Evolutionary conservation across 2,113 vertebrate genomes (phyloP), one percentile per base, ranked within the genome.

Genomic region (Uria lomvia): DNA sequence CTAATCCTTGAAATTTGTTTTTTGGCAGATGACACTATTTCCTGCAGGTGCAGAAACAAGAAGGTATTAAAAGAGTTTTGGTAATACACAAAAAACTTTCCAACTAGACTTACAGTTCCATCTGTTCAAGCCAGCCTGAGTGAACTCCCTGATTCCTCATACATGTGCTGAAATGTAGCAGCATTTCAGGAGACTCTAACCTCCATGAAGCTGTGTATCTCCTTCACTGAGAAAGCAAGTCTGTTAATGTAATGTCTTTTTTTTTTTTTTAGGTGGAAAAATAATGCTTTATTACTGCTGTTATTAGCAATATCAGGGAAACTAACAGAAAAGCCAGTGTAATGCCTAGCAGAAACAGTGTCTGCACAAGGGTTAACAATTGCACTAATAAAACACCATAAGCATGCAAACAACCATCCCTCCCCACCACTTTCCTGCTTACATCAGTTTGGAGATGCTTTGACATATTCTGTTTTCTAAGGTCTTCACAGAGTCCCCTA

Each of bases 1-100:
- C 94, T 97, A 97, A 97, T 97, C 95, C 93, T 96, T 96, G 92
- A 97, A 95, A 97, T 94, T 92, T 94, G 81, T n/a, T 26, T 15
- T 96, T 92, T 97, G 96, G 97, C 95, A 94, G 95, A 95, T 95
- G 94, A 94, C 89, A 93, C n/a, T 91, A 73, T 90, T 97, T 97
- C 94, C 96, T 97, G 95, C 96, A 97, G 95, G 91, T 97, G 94
- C 91, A 96, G 89, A 87, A 96, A 43, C 24, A 85, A 92, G 86
- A 47, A 11, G 16, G n/a, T 47, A n/a, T 94, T 96, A 88, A 85
- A 94, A 92, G 76, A 78, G 45, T 96, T 95, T 85, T 88, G 83
- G 74, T 92, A 88, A 84, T 32, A 10, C 53, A 68, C 42, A 82
- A 50, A 83, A 86, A 87, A 34, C 62, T 84, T 88, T 81, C 77